These are phyloP conservation scores for Drosophila longiperda DNA, from an alignment of 2,888 invertebrate species.

Conservation along the genomic window DNA sequence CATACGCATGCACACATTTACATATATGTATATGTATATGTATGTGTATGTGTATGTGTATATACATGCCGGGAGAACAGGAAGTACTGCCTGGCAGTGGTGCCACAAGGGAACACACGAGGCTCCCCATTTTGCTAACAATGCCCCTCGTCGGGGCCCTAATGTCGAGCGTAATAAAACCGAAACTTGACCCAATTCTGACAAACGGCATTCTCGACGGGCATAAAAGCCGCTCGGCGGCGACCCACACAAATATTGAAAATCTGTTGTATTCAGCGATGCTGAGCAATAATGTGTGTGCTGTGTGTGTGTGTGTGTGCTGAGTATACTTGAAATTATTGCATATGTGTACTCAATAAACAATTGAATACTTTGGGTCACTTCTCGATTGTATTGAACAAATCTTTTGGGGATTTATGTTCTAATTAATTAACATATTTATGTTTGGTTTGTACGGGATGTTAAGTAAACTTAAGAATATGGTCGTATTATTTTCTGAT, in stretches of 20 bases:
- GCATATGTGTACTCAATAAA: conserved; percentile 42
- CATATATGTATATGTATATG: background rate
- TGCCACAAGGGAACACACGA: conserved; percentile 35
- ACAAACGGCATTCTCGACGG: conserved; percentile 43
- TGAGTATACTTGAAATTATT: conserved; percentile 27
- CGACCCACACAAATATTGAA: conserved; percentile 46
- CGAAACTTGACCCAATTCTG: conserved; percentile 78
- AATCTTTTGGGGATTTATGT: conserved; percentile 10
- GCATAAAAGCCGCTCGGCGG: conserved; percentile 52
- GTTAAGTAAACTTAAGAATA: background rate
- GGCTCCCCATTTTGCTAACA: conserved; percentile 1
- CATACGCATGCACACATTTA: conserved; percentile 51
- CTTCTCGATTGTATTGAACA: conserved; percentile 9
- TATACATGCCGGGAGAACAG: conserved; percentile 18
- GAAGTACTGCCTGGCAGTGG: conserved; percentile 45
- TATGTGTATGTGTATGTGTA: background rate
- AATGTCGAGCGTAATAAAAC: conserved; percentile 67
- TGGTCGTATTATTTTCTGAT: no score
- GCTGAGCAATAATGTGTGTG: conserved; percentile 15
- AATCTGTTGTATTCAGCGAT: conserved; percentile 42
- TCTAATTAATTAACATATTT: conserved; percentile 14
- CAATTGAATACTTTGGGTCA: conserved; percentile 48
- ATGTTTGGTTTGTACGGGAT: no score
- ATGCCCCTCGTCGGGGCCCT: background rate
- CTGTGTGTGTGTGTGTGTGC: background rate